Evolutionary conservation across 2,888 invertebrate species (phyloP), one percentile per base, ranked within the genome.

Genomic region (Rhogogaster chlorosoma): DNA sequence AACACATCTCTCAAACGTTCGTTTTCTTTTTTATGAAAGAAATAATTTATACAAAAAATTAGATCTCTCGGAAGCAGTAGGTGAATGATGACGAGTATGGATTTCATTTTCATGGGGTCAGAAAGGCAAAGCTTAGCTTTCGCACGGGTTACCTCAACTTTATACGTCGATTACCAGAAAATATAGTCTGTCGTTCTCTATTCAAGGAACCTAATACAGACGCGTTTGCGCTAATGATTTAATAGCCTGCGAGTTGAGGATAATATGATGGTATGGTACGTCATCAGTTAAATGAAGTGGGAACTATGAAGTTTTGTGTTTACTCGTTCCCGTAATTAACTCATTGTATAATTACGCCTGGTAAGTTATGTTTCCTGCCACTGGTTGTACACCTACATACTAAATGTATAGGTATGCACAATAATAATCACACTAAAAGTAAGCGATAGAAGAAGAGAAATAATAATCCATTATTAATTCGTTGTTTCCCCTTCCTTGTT

Each of bases 201-300:
- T 80, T 80, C 18, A 26, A 32, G 80, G 80, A 80, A 57, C 61
- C 80, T 49, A 32, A 80, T 57, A 80, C 38, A 36, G 32, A 80
- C 36, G 32, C 80, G 61, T 36, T 83, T 49, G 18, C 83, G 70
- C 83, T 83, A 45, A 83, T 83, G 83, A 83, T 70, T 83, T 70
- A 70, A 83, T 83, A 49, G 67, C 49, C 42, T 32, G 32, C 70
- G 83, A 83, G 64, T 83, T 67, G 80, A 80, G 36, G 22, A 57
- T 32, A 22, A 84, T 49, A 73, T 70, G 64, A 84, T 67, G 64
- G 64, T 77, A 32, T 6, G 42, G 32, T 83, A 75, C 86, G 86
- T 87, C 86, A 86, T 86, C 85, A 71, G 83, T 87, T 87, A 86
- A 87, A 85, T 78, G 85, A 85, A 85, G 85, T 86, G 87, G 84